Conservation (phyloP, 2,797 vertebrate genomes). For the Syngnathus rostellatus region DNA sequence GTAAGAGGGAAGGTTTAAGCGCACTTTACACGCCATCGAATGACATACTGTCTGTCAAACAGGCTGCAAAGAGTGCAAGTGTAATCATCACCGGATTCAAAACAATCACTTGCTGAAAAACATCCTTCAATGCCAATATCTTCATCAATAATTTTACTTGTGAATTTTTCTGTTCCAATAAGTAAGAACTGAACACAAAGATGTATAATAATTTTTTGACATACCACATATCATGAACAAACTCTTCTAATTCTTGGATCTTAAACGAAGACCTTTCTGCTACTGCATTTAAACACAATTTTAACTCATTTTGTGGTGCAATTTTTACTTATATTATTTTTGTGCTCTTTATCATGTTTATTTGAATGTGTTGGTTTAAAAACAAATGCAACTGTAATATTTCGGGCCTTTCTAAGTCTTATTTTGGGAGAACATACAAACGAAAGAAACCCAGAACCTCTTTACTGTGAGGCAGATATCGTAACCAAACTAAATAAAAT, state of each 20-base stretch:
- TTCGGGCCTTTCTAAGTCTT: no score
- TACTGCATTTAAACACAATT: neutral
- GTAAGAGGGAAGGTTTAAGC: slow-evolving; percentile 64
- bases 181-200: neutral
- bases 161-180: neutral
- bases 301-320: neutral
- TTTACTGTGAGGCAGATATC: neutral
- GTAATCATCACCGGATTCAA: neutral
- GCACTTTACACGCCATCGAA: slow-evolving; percentile 60
- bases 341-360: neutral
- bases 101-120: neutral
- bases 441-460: neutral
- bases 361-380: neutral
- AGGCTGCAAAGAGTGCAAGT: neutral
- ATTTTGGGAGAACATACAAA: no score
- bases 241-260: no score
- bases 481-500: neutral
- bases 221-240: no score
- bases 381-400: neutral
- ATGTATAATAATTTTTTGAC: neutral
- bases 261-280: neutral
- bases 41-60: slow-evolving; percentile 23
- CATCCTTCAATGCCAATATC: neutral
- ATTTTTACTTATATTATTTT: neutral
- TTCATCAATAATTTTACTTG: neutral